Evolutionary conservation across 1,140 invertebrate genomes (phyloP).

Genomic region (Hylaeus anthracinus): DNA sequence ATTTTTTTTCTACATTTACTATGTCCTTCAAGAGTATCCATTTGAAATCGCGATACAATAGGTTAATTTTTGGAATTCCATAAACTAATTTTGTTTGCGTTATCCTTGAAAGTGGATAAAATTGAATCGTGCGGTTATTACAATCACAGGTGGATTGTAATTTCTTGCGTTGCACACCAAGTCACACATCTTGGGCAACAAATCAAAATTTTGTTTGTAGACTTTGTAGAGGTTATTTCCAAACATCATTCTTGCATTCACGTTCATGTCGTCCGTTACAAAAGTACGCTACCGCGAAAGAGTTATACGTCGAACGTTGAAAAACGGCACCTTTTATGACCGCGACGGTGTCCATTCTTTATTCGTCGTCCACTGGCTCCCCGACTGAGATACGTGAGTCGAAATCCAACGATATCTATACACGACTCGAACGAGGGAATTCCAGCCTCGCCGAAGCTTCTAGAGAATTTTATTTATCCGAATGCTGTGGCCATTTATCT

Average conservation of each 20-base stretch:
- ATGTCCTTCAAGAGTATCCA: too few relatives aligned
- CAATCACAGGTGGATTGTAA: too few relatives aligned
- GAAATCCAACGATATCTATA: slow-evolving; percentile 20
- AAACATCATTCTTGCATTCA: background rate
- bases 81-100: too few relatives aligned
- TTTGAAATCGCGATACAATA: too few relatives aligned
- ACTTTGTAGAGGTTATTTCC: background rate
- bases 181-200: too few relatives aligned
- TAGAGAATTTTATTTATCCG: slow-evolving; percentile 62
- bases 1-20: too few relatives aligned
- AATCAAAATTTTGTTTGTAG: too few relatives aligned
- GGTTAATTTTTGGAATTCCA: too few relatives aligned
- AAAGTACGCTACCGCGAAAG: too few relatives aligned
- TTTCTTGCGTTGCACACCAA: too few relatives aligned
- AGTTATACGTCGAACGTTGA: slow-evolving; percentile 5
- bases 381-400: slow-evolving; percentile 40
- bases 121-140: too few relatives aligned
- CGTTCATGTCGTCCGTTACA: background rate
- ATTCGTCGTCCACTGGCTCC: slow-evolving; percentile 26
- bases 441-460: slow-evolving; percentile 15
- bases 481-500: slow-evolving; percentile 54
- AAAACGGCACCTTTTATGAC: background rate
- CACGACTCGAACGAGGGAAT: slow-evolving; percentile 11
- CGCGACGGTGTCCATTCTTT: slow-evolving; percentile 8
- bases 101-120: too few relatives aligned